Conservation (phyloP, 2,113 vertebrate species). For the Brienomyrus brachyistius region DNA sequence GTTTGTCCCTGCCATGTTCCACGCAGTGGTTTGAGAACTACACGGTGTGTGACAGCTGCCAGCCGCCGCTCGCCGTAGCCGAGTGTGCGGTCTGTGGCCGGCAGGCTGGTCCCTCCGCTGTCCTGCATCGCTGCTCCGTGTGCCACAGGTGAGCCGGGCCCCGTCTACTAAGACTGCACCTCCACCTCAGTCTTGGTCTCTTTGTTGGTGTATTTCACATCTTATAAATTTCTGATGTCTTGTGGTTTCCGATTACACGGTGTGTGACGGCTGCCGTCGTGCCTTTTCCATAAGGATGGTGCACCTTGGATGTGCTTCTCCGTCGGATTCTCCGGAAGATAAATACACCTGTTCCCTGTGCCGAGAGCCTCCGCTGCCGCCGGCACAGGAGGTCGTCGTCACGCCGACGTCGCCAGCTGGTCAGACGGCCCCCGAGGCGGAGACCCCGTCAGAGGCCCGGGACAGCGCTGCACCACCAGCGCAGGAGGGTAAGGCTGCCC, state of each 20-base stretch:
- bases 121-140: conserved; percentile 60
- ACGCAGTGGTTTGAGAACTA: conserved; percentile 78
- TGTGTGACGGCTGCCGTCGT: neutral
- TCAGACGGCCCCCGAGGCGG: neutral
- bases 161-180: neutral
- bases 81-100: conserved; percentile 65
- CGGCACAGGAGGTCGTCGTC: neutral
- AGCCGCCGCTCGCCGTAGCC: conserved; percentile 53
- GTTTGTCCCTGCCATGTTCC: conserved; percentile 55
- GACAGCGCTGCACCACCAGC: conserved; percentile 42
- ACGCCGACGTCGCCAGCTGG: neutral
- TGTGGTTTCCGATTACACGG: neutral
- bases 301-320: conserved; percentile 56
- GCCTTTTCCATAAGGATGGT: conserved; percentile 45
- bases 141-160: conserved; percentile 55
- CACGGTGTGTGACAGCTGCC: conserved; percentile 74
- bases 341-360: conserved; percentile 60
- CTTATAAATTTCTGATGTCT: neutral
- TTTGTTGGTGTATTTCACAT: neutral
- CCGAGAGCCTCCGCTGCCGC: conserved; percentile 33
- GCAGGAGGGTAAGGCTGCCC: conserved; percentile 51
- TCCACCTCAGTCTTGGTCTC: neutral
- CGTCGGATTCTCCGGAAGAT: conserved; percentile 40
- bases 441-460: conserved; percentile 22
- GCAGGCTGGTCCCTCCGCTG: conserved; percentile 55